These are phyloP conservation scores for Ifrita kowaldi DNA, from an alignment of 2,113 vertebrate species.

Conservation along the genomic window DNA sequence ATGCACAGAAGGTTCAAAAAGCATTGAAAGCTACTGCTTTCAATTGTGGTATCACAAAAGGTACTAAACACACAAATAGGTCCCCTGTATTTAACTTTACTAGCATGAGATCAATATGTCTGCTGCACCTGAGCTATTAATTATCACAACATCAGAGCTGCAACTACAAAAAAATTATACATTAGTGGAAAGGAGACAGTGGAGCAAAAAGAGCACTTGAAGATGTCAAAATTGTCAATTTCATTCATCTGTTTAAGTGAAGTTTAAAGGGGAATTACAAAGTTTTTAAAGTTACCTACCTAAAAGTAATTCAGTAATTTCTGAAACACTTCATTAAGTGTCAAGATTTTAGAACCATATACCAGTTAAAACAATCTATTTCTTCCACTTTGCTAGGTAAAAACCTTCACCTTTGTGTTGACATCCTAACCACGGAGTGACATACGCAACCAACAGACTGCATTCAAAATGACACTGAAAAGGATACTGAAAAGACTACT, in stretches of 20 bases:
- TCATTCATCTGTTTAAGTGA: neutral
- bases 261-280: neutral
- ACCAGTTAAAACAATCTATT: neutral
- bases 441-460: accelerated
- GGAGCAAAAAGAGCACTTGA: neutral
- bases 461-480: neutral
- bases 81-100: neutral
- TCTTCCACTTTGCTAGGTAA: neutral
- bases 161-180: neutral
- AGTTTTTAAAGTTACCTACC: neutral
- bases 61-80: neutral
- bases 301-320: neutral
- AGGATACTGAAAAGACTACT: too few species aligned
- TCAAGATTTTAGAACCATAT: neutral
- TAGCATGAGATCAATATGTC: neutral
- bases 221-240: neutral
- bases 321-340: neutral
- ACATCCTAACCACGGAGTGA: neutral
- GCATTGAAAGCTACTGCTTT: neutral
- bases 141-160: neutral
- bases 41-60: neutral
- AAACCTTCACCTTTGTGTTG: neutral
- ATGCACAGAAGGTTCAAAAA: neutral
- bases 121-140: neutral
- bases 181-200: neutral